Conservation (phyloP, 2,888 invertebrate genomes). For the Griposia aprilina region DNA sequence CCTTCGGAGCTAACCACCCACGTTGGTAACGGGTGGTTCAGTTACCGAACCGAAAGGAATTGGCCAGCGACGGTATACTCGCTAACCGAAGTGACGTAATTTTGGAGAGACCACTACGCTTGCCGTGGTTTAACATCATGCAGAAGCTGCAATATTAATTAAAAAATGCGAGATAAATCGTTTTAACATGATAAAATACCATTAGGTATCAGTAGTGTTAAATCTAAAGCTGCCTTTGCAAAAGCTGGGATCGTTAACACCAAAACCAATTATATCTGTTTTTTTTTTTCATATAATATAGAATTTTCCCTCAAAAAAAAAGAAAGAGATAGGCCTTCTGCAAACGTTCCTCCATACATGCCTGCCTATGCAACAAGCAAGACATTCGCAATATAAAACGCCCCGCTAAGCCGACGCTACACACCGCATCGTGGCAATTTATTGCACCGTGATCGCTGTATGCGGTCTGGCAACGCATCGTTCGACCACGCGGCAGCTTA, state of each 20-base stretch:
- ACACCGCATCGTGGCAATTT: conserved; percentile 77
- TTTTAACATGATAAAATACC: not conserved
- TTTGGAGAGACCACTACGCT: not conserved
- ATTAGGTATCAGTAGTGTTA: no score
- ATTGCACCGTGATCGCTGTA: conserved; percentile 74
- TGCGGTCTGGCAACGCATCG: conserved; percentile 80
- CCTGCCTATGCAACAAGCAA: conserved; percentile 68
- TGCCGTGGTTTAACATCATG: not conserved
- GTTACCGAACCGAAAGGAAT: not conserved
- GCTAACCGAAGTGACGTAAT: not conserved
- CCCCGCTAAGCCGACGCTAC: conserved; percentile 75
- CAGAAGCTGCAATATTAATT: not conserved
- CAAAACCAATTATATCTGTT: not conserved
- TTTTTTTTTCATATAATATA: no score
- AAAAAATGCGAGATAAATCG: not conserved
- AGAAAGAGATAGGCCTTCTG: conserved; percentile 48
- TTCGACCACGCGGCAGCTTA: conserved; percentile 49
- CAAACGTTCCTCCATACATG: not conserved
- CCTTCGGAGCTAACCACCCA: conserved; percentile 7
- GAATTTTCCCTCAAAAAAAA: no score
- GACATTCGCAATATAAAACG: conserved; percentile 76
- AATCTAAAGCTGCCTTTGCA: not conserved
- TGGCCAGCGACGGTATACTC: not conserved
- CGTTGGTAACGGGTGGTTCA: not conserved
- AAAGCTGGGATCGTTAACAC: not conserved